Evolutionary conservation across 2,888 invertebrate species (phyloP).

Genomic region (Ochropleura plecta): DNA sequence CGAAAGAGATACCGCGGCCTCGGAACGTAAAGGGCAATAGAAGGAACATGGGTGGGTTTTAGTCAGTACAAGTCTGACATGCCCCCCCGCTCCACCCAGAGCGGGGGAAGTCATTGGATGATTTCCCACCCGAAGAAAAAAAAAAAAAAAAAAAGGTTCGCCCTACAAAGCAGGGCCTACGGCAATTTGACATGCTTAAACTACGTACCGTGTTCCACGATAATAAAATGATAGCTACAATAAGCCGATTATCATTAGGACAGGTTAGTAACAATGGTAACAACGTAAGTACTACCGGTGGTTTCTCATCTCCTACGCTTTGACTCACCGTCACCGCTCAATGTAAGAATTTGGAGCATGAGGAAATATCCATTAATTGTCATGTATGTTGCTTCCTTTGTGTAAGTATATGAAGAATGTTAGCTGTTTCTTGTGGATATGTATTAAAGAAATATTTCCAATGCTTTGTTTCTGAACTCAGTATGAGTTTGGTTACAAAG

Average conservation of each 20-base stretch:
- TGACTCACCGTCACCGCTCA: constrained; percentile 60
- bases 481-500: neutral
- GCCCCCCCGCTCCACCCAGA: no score
- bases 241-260: constrained; percentile 29
- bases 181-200: constrained; percentile 14
- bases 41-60: no score
- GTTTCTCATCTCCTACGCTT: constrained; percentile 56
- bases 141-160: no score
- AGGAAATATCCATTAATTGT: constrained; percentile 62
- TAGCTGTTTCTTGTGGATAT: constrained; percentile 15
- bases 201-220: neutral
- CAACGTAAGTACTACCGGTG: constrained; percentile 36
- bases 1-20: no score
- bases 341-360: constrained; percentile 61
- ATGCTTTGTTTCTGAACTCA: constrained; percentile 1
- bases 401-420: constrained; percentile 43
- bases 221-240: constrained; percentile 28
- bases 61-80: no score
- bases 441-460: constrained; percentile 8
- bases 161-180: neutral
- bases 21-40: no score
- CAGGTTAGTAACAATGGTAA: constrained; percentile 23
- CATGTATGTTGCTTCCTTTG: constrained; percentile 47
- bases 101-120: no score
- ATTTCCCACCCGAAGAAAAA: no score